phyloP scores from a whole-genome alignment of 2,888 invertebrate genomes.

The Nipponacmea schrenckii region DNA sequence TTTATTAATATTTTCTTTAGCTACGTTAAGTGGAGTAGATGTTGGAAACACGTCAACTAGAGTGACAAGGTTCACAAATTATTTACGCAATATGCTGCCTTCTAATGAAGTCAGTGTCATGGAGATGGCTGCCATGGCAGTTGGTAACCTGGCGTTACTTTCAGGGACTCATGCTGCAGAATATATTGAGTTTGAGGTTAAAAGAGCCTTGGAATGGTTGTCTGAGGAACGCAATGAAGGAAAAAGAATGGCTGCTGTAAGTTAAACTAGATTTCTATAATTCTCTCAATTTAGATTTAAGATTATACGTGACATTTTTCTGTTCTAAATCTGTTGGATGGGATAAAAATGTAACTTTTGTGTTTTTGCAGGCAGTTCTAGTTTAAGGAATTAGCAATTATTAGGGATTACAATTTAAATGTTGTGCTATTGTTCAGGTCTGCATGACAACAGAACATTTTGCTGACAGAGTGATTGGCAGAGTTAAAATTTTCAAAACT shows the following conservation, averaged over 20 bases:
- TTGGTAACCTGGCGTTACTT: conserved; percentile 87
- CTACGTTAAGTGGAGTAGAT: conserved; percentile 92
- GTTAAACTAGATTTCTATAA: conserved; percentile 33
- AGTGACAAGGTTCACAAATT: conserved; percentile 92
- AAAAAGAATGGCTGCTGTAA: conserved; percentile 87
- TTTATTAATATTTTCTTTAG: conserved; percentile 70
- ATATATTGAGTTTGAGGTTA: conserved; percentile 98
- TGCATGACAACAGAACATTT: too few relatives aligned
- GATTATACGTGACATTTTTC: neutral
- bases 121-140: conserved; percentile 94
- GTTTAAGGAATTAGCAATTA: too few relatives aligned
- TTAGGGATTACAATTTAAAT: too few relatives aligned
- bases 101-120: conserved; percentile 92
- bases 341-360: neutral
- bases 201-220: conserved; percentile 94
- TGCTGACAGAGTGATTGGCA: too few relatives aligned
- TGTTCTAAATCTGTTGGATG: neutral
- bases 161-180: conserved; percentile 91
- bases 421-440: too few relatives aligned
- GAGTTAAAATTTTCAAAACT: too few relatives aligned
- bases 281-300: too few relatives aligned
- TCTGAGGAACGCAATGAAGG: conserved; percentile 88
- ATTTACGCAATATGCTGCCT: conserved; percentile 87
- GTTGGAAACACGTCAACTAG: conserved; percentile 90
- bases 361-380: neutral